Percentiles rank a stretch among this genome's conserved stretches.
These are phyloP conservation scores for Pangasius djambal DNA, from an alignment of 2,797 vertebrate genomes.

Conservation along the genomic window DNA sequence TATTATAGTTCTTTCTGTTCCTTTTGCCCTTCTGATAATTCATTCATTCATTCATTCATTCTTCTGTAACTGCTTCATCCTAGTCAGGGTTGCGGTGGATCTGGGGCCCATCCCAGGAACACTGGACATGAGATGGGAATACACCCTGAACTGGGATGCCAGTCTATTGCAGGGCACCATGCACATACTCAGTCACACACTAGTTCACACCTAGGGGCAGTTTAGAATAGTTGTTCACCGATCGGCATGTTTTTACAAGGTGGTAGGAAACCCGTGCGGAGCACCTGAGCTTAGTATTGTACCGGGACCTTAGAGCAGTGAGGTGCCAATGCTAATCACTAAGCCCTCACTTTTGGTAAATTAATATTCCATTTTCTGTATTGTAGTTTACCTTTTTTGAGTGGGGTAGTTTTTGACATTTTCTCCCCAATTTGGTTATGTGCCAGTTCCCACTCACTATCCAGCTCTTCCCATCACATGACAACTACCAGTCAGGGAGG, in stretches of 20 bases:
- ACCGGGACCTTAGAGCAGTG: not conserved
- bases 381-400: not conserved
- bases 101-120: not conserved
- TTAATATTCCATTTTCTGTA: not conserved
- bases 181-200: not conserved
- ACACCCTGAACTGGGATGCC: not conserved
- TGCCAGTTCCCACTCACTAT: not conserved
- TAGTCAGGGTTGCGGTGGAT: not conserved
- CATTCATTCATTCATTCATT: not conserved
- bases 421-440: not conserved
- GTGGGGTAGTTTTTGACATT: not conserved
- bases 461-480: not conserved
- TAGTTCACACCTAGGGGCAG: not conserved
- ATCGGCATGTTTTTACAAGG: not conserved
- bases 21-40: not conserved
- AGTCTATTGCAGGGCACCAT: not conserved
- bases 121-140: not conserved
- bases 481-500: not conserved
- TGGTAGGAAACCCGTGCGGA: not conserved
- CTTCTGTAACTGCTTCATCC: not conserved
- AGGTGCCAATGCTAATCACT: not conserved
- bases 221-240: not conserved
- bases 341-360: not conserved
- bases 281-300: not conserved
- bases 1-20: conserved; percentile 1